phyloP scores from a whole-genome alignment of 2,888 invertebrate genomes.

The Mesodorylaimus sp. region DNA sequence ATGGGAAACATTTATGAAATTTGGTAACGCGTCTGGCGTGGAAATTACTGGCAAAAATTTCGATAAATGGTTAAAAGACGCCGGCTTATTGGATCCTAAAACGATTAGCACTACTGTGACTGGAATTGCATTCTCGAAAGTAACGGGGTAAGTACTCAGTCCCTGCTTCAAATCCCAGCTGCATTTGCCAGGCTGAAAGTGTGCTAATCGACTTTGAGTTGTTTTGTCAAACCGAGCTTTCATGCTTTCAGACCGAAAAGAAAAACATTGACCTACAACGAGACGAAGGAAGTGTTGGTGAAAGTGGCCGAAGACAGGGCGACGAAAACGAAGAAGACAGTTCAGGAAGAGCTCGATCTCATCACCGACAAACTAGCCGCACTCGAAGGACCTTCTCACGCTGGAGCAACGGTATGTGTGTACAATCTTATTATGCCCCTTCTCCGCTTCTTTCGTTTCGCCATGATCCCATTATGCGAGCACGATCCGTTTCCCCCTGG shows the following conservation, averaged over 20 bases:
- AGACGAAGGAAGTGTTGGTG: constrained; percentile 25
- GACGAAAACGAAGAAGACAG: constrained; percentile 19
- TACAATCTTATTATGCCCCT: not conserved
- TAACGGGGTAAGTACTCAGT: constrained; percentile 20
- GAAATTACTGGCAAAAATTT: constrained; percentile 30
- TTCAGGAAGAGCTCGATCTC: constrained; percentile 24
- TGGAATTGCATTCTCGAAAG: constrained; percentile 29
- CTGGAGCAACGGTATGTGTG: constrained; percentile 16
- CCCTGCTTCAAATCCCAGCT: not conserved
- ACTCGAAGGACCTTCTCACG: constrained; percentile 23
- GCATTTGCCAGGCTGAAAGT: not conserved
- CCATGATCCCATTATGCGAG: too few relatives aligned
- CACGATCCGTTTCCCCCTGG: too few relatives aligned
- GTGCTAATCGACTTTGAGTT: not conserved
- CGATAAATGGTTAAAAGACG: constrained; percentile 29
- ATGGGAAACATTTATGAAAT: constrained; percentile 26
- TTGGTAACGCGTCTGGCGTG: constrained; percentile 21
- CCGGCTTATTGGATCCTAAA: constrained; percentile 23
- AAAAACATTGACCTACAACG: constrained; percentile 25
- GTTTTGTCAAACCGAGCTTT: not conserved
- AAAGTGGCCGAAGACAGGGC: constrained; percentile 25
- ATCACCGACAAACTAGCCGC: constrained; percentile 23
- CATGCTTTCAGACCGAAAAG: constrained; percentile 22
- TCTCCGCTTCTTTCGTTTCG: too few relatives aligned
- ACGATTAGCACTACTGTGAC: constrained; percentile 25